Evolutionary conservation across 2,797 vertebrate genomes (phyloP).

Genomic region (Tragopan temminckii): DNA sequence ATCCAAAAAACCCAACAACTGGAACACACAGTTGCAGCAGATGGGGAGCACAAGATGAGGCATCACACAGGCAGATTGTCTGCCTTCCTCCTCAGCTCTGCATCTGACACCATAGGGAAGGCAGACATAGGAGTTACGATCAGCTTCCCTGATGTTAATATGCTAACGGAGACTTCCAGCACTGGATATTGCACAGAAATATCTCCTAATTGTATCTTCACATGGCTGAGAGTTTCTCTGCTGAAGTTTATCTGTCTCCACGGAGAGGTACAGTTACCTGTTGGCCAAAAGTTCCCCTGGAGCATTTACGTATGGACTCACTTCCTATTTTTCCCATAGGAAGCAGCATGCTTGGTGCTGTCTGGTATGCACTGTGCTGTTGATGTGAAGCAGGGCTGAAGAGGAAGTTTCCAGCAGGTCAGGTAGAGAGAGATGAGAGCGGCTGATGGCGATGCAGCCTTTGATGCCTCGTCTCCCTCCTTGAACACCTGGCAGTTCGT

Average conservation of each 20-base stretch:
- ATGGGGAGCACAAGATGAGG: not conserved
- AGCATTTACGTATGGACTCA: not conserved
- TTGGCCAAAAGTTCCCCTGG: accelerated
- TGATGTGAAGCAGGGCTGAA: not conserved
- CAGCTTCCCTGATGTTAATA: not conserved
- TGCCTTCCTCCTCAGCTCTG: slow-evolving; percentile 8
- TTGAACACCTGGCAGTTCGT: not conserved
- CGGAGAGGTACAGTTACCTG: not conserved
- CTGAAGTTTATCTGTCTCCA: not conserved
- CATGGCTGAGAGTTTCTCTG: not conserved
- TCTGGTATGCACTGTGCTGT: not conserved
- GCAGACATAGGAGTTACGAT: not conserved
- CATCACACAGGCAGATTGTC: not conserved
- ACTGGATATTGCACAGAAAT: not conserved
- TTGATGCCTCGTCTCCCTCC: not conserved
- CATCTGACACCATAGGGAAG: not conserved
- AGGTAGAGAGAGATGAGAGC: slow-evolving; percentile 1
- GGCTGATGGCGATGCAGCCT: slow-evolving; percentile 1
- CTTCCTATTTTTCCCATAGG: not conserved
- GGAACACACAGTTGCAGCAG: not conserved
- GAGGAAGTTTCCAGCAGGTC: slow-evolving; percentile 42
- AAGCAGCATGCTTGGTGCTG: not conserved
- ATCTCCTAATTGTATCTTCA: not conserved
- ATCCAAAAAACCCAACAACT: not conserved
- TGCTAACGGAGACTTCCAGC: not conserved